Evolutionary conservation across 2,113 vertebrate genomes (phyloP), one percentile per base, ranked within the genome.

Genomic region (Thryonomys swinderianus): DNA sequence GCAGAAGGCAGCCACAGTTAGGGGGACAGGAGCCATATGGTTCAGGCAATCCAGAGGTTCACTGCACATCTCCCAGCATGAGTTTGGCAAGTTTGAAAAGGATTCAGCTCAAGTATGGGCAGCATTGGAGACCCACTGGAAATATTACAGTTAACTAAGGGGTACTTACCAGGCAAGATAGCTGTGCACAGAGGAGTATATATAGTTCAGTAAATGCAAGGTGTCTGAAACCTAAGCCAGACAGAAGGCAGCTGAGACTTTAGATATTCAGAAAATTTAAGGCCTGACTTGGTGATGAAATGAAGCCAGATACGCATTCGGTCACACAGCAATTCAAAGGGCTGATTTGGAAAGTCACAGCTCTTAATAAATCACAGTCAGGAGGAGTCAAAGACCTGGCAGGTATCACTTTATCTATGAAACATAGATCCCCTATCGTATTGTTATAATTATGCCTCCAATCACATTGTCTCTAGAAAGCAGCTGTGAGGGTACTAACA

Each of bases 21-120:
- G 5, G 4, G 2, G 37, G 42, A 42, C 9, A 5, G 12, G 1
- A 21, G 17, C 17, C 18, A 2, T 5, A 2, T 8, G 13, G 9
- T 51, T 45, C n/a, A 55, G 55, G 21, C 34, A 0, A 12, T 0
- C 23, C 20, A 17, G 17, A 21, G 8, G 3, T n/a, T 89, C 42
- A 27, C 10, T 4, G 37, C 21, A 85, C 40, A 64, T 32, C 51
- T 90, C 64, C 53, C 57, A 73, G 20, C 0, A 32, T 30, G 30
- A 79, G 20, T 69, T 27, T 7, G 11, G 9, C 30, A 74, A 7
- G 25, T 66, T 3, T 66, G 16, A 82, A 48, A 0, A 59, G 61
- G 34, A 78, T 53, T 71, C 30, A 53, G 42, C 40, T 48, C 7
- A 0, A 21, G 73, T n/a, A 82, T 9, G 1, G 17, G 45, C 30